Conservation (phyloP, 2,113 vertebrate species). For the Brachypteracias leptosomus region DNA sequence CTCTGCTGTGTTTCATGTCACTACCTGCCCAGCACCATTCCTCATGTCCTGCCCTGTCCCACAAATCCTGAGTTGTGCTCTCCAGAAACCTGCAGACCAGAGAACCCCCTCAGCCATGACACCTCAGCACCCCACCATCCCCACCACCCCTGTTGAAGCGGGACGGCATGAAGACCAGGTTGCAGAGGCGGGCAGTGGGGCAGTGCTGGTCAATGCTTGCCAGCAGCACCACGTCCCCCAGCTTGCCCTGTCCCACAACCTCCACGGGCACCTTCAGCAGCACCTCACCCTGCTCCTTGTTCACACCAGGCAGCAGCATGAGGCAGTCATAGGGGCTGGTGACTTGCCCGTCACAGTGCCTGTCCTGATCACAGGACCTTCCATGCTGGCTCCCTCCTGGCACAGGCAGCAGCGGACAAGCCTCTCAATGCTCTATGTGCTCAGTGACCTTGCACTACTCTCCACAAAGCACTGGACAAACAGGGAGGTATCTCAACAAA, state of each 20-base stretch:
- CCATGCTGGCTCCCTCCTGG: fast-evolving
- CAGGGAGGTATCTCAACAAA: neutral
- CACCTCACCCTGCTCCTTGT: slow-evolving; percentile 85
- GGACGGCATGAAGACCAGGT: slow-evolving; percentile 85
- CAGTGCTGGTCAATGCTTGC: slow-evolving; percentile 89
- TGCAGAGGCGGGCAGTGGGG: slow-evolving; percentile 83
- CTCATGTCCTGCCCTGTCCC: neutral
- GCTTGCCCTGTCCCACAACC: slow-evolving; percentile 79
- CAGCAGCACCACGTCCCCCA: slow-evolving; percentile 82
- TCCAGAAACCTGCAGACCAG: fast-evolving
- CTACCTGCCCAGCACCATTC: neutral
- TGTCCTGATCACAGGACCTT: neutral
- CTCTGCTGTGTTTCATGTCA: neutral
- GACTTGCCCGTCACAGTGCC: no score
- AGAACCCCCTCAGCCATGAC: fast-evolving
- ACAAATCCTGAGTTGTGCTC: fast-evolving
- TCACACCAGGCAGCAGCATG: slow-evolving; percentile 82
- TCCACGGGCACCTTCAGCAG: slow-evolving; percentile 86
- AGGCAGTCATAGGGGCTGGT: slow-evolving; percentile 80
- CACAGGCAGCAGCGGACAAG: fast-evolving
- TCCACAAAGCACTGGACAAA: neutral
- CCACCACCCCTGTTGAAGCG: slow-evolving; percentile 63
- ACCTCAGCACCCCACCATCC: fast-evolving
- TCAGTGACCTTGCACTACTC: fast-evolving
- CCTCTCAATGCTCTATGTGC: neutral